Base-by-base conservation (phyloP, 2,797 vertebrate genomes). In the Tenualosa ilisha region DNA sequence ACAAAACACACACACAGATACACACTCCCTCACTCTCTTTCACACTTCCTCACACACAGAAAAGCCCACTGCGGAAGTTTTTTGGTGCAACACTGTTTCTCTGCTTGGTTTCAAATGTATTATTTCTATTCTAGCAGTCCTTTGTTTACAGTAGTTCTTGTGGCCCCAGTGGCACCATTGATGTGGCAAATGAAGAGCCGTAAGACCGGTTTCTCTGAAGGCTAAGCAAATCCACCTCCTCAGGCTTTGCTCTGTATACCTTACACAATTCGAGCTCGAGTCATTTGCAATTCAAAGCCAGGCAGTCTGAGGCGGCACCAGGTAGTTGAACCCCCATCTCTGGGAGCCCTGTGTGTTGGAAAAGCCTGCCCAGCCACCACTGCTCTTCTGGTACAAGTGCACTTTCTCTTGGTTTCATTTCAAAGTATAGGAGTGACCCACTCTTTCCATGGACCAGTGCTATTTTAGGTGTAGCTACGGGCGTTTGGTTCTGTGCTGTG, bases 201-300 rank as follows among this genome's bases (percentile, higher is more conserved):
- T 31, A 11, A 0, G 65, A 72, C 65, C 31, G 31, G 65, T 72
- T 72, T 3, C 13, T 15, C 31, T 17, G 65, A 40, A 7, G n/a
- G 61, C 9, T 17, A 72, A 13, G 65, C 65, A 40, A 72, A 72
- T 72, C 15, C 5, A 26, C 15, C 65, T 9, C 13, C 2, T 17
- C 40, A 40, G 68, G 68, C 68, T 40, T 40, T 40, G 31, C 68
- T 72, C 31, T 75, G 68, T 75, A 40, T 40, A 20, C 40, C 31
- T 6, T 75, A 43, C 31, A 40, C 6, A 37, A 75, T 40, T 17
- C 20, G 4, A 6, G 5, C 13, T 13, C 40, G 22, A 20, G 4
- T 4, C 4, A 75, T 75, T 75, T 40, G 68, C 68, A 40, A 75
- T 75, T 75, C 68, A 75, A 75, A 75, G 46, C 46, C 46, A 46